Evolutionary conservation across 1,140 invertebrate genomes (phyloP), one percentile per base, ranked within the genome.

Genomic region (Papilio helenus): DNA sequence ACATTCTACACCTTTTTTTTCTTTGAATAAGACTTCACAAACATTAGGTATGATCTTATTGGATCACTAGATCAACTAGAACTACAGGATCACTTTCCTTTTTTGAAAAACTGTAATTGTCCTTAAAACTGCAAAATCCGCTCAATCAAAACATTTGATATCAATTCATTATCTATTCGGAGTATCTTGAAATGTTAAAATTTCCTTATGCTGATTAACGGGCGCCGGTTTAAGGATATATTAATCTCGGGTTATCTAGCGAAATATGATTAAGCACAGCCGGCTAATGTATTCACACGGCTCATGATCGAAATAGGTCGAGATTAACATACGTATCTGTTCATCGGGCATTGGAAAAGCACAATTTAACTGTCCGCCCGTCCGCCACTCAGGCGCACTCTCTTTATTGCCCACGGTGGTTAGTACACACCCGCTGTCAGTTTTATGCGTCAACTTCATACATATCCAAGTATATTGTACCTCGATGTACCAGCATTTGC

Each of bases 381-480:
- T 74, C 72, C 72, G 72, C 72, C 72, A 49, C 42, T 49, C 72
- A 65, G 79, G 81, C 76, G 49, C 72, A 74, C 72, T 73, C 51
- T 78, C 83, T 73, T 83, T 83, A 80, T 61, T 44, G 72, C 68
- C 20, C 74, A 68, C 68, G 79, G 79, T 82, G 82, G 84, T 79
- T 76, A 83, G 82, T 84, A 83, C 85, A 84, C 83, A 86, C 79
- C 49, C 80, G 80, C 84, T 86, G 87, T 87, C 89, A 88, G 83
- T 88, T 86, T 90, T 88, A 87, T 82, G 84, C 82, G 84, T 86
- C 86, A 80, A 89, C 87, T 86, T 87, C 86, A 87, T 91, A 90
- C 83, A 88, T 88, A 91, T 85, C 82, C 85, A 84, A 85, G 84
- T 90, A 91, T 89, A 89, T 89, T 90, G 87, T 90, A 86, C 87